Base-by-base conservation (phyloP, 2,113 vertebrate genomes). In the Calidris pugnax region DNA sequence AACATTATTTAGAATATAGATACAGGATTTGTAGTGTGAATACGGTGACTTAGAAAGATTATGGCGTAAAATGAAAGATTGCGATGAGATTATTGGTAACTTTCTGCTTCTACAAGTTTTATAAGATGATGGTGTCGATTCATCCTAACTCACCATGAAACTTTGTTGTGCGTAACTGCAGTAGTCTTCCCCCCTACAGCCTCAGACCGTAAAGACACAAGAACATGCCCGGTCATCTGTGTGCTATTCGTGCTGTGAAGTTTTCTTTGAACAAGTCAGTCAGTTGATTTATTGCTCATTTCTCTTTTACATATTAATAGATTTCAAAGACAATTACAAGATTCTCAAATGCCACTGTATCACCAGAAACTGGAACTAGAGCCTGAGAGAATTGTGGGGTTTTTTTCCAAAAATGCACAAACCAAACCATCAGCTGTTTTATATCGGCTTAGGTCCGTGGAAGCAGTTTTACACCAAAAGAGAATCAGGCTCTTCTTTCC, bases 321-420 rank as follows among this genome's bases (percentile, higher is more conserved):
- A 85, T 94, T 68, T 24, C n/a, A 92, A 91, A 84, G 71, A 32
- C 84, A 87, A 91, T 87, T 84, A 63, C 51, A 85, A 75, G 56
- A 68, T 33, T 72, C 55, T 86, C 55, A 80, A 89, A 80, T 82
- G 66, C 14, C 51, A 72, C 33, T 35, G 35, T 63, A 60, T 85
- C 74, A 50, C 6, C 6, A 85, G 64, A 89, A 43, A 68, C 53
- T 66, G 28, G 8, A 92, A 77, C 2, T 15, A 5, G 26, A 87
- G 20, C 17, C 50, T 81, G 45, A 90, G 15, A 71, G 21, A 8
- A 60, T 6, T 87, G 66, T 55, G 22, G 22, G 3, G 8, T 22
- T 43, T 66, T 59, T 15, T 27, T 6, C 43, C 69, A 45, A 67
- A 95, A 86, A 21, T 53, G n/a, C 32, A 73, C 4, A 55, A 89